A percentile compares a stretch with the other conserved stretches of the same genome.
Evolutionary conservation across 2,797 vertebrate species (phyloP).

Genomic region (Anguilla marmorata): DNA sequence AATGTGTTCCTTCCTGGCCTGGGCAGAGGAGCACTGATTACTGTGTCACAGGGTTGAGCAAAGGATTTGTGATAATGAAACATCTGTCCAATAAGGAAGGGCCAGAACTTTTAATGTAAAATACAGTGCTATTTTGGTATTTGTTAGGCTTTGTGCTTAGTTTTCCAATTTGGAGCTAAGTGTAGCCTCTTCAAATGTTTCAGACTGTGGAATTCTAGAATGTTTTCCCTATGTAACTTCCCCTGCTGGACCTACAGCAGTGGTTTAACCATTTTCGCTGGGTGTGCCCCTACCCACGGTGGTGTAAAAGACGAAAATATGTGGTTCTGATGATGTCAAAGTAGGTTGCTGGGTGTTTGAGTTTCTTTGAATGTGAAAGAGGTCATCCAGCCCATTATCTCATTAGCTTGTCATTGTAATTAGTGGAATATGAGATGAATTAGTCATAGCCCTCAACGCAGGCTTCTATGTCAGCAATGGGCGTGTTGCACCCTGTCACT

Average conservation of each 20-base stretch:
- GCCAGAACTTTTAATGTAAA: background rate
- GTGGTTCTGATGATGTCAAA: background rate
- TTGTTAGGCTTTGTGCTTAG: background rate
- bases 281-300: background rate
- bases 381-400: conserved; percentile 19
- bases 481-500: conserved; percentile 48
- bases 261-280: background rate
- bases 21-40: background rate
- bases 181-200: background rate
- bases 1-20: background rate
- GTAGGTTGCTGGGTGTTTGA: conserved; percentile 16
- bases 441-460: conserved; percentile 43
- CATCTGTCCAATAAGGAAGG: background rate
- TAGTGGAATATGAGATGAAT: conserved; percentile 59
- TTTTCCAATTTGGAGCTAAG: background rate
- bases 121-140: background rate
- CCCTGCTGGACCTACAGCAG: background rate
- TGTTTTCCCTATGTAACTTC: background rate
- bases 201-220: background rate
- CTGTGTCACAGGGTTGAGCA: background rate
- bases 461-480: conserved; percentile 30
- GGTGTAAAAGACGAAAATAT: background rate
- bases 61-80: background rate
- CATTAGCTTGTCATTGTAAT: conserved; percentile 48
- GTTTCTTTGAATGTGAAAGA: background rate